These are phyloP conservation scores for Syrphus vitripennis DNA, from an alignment of 2,888 invertebrate species.

Conservation along the genomic window DNA sequence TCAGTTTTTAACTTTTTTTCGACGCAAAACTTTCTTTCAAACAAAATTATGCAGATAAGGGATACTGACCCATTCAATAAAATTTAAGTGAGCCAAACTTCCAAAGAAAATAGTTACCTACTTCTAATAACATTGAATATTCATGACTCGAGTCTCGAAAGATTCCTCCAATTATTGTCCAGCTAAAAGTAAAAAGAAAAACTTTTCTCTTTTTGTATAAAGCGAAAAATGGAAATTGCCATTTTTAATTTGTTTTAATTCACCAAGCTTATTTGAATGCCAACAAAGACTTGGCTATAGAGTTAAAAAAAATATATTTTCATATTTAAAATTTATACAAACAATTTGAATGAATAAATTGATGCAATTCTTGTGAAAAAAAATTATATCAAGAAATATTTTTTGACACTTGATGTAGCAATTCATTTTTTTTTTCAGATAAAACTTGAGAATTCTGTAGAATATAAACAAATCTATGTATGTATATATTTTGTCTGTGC, in stretches of 20 bases:
- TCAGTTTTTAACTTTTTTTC: too few relatives aligned
- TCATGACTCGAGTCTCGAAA: not conserved
- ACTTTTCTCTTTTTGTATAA: not conserved
- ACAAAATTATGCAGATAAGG: not conserved
- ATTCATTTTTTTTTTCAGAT: too few relatives aligned
- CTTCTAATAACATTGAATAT: not conserved
- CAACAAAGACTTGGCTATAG: not conserved
- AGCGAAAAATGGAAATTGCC: not conserved
- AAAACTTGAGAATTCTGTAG: too few relatives aligned
- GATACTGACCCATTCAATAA: not conserved
- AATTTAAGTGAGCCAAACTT: not conserved
- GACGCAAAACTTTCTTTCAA: not conserved
- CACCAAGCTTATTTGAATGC: conserved; percentile 27
- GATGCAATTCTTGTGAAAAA: not conserved
- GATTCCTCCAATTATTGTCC: not conserved
- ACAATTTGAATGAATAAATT: not conserved
- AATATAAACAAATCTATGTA: too few relatives aligned
- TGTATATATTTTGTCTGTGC: too few relatives aligned
- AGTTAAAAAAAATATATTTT: not conserved
- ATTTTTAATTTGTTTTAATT: conserved; percentile 22
- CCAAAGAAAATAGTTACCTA: not conserved
- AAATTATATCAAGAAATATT: not conserved
- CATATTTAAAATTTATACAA: not conserved
- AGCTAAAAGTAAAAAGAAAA: not conserved
- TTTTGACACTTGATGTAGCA: too few relatives aligned